A percentile compares a stretch with the other conserved stretches of the same genome.
Evolutionary conservation across 2,797 vertebrate species (phyloP).

Genomic region (Poecilia wingei): DNA sequence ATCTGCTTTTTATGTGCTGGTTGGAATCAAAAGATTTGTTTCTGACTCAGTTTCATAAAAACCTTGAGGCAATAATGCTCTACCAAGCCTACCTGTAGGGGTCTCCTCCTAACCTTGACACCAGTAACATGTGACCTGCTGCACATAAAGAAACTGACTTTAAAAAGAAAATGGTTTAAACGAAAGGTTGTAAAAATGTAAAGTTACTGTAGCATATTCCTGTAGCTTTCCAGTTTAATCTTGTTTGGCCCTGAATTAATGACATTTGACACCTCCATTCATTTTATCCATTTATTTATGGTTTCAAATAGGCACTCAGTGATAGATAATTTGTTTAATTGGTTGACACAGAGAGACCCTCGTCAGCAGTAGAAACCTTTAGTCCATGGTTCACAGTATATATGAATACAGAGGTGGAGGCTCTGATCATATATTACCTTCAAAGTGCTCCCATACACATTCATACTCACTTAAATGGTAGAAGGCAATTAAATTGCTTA

Average conservation of each 20-base stretch:
- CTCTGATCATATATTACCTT: background rate
- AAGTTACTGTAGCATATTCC: background rate
- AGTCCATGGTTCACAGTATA: background rate
- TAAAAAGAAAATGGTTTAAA: background rate
- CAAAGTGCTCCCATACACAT: background rate
- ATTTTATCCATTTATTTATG: conserved; percentile 15
- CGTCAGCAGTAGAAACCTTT: background rate
- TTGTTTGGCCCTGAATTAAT: background rate
- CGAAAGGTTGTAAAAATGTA: background rate
- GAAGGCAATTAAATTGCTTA: conserved; percentile 30
- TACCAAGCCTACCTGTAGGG: background rate
- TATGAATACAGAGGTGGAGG: conserved; percentile 1
- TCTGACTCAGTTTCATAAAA: background rate
- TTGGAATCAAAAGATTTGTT: background rate
- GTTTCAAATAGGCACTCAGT: background rate
- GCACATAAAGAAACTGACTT: background rate
- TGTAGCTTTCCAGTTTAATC: conserved; percentile 21
- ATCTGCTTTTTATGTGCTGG: background rate
- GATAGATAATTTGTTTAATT: conserved; percentile 25
- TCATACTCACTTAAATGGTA: conserved; percentile 12
- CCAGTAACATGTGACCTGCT: background rate
- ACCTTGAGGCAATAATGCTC: background rate
- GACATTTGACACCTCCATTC: conserved; percentile 2
- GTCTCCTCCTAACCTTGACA: background rate
- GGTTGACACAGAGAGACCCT: conserved; percentile 16